Percentiles rank a stretch among this genome's conserved stretches.
Conservation (phyloP, 2,888 invertebrate species). For the Melipona bicolor region DNA sequence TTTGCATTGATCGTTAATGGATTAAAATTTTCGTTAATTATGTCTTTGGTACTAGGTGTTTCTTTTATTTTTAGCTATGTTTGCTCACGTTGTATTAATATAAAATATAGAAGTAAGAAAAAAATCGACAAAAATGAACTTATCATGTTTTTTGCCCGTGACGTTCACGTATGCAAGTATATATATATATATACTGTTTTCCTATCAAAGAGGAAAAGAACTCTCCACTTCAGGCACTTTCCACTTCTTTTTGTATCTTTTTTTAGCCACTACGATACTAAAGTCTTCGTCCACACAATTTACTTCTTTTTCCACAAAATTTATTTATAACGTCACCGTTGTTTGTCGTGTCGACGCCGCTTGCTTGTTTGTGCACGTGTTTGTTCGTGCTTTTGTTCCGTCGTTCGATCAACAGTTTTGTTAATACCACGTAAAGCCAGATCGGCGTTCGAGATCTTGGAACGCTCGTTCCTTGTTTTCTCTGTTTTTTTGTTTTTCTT, state of each 20-base stretch:
- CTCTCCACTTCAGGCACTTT: background rate
- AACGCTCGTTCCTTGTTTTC: background rate
- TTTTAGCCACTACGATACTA: background rate
- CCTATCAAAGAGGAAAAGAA: background rate
- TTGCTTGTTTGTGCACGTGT: conserved; percentile 40
- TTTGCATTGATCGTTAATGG: background rate
- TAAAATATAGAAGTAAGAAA: background rate
- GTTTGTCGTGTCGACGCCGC: conserved; percentile 30
- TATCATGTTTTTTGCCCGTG: background rate
- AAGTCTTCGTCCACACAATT: background rate
- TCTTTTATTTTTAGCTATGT: background rate
- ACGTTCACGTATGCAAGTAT: background rate
- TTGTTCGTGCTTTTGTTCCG: conserved; percentile 44
- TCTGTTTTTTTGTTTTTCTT: background rate
- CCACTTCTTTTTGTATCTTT: background rate
- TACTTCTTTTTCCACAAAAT: conserved; percentile 18
- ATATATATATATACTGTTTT: background rate
- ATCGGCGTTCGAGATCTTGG: background rate
- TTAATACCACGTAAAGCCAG: conserved; percentile 16
- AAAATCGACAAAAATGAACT: background rate
- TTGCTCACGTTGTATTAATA: background rate
- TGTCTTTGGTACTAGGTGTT: background rate
- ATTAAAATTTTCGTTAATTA: background rate
- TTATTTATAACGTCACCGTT: conserved; percentile 49
- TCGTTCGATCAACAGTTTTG: conserved; percentile 30